Evolutionary conservation across 2,797 vertebrate genomes (phyloP).

Genomic region (Melanotaenia nigrans): DNA sequence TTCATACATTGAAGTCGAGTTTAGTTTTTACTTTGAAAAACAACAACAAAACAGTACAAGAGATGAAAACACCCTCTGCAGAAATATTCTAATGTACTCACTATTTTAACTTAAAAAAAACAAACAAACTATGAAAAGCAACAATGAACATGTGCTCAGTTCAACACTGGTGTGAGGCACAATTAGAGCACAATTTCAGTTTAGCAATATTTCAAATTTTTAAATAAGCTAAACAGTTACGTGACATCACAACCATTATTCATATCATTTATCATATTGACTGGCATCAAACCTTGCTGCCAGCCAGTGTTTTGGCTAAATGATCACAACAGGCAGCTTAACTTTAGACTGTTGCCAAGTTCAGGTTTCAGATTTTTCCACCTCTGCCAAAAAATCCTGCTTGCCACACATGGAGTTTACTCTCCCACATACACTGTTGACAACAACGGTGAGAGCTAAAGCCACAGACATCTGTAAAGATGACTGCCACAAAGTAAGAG

Average conservation of each 20-base stretch:
- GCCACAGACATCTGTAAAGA: constrained; percentile 43
- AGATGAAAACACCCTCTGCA: not conserved
- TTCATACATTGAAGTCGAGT: too few species aligned
- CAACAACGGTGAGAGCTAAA: constrained; percentile 23
- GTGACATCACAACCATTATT: not conserved
- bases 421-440: constrained; percentile 10
- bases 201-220: not conserved
- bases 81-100: not conserved
- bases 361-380: constrained; percentile 15
- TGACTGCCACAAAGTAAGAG: constrained; percentile 27
- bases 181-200: not conserved
- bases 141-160: not conserved
- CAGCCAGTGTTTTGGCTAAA: not conserved
- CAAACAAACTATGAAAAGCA: not conserved
- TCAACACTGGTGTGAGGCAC: not conserved
- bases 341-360: constrained; percentile 1
- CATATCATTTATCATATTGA: not conserved
- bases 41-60: not conserved
- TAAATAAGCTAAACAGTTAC: not conserved
- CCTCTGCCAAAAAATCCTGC: not conserved
- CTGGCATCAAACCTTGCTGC: not conserved
- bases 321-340: not conserved
- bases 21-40: too few species aligned
- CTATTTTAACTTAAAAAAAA: not conserved
- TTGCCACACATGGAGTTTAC: not conserved